phyloP scores from a whole-genome alignment of 2,113 vertebrate species.

The Rostratula benghalensis region DNA sequence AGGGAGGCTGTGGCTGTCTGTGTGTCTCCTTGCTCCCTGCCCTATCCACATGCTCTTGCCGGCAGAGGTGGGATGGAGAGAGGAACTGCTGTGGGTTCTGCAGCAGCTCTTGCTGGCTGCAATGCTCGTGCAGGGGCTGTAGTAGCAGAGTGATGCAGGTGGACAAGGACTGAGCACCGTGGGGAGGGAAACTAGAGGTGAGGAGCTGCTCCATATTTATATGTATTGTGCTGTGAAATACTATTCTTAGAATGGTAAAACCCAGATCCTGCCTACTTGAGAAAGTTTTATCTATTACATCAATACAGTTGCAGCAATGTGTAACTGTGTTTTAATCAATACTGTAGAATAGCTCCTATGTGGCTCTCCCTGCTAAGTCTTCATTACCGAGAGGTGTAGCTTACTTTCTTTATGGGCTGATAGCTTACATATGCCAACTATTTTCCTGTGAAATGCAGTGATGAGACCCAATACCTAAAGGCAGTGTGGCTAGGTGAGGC shows the following conservation, averaged over 20 bases:
- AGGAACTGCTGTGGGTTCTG: no score
- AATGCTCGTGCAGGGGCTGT: not conserved
- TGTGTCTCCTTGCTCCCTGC: not conserved
- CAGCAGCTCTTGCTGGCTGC: not conserved
- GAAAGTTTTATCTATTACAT: not conserved
- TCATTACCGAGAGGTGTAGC: not conserved
- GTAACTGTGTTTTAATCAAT: not conserved
- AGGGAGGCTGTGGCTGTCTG: not conserved
- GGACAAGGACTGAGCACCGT: not conserved
- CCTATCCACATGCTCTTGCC: accelerated
- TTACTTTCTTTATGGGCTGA: not conserved
- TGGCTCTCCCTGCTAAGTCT: not conserved
- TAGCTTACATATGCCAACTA: not conserved
- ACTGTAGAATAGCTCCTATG: not conserved
- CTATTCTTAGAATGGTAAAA: not conserved
- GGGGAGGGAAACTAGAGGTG: not conserved
- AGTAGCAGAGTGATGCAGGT: not conserved
- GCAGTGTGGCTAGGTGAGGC: not conserved
- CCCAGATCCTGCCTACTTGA: not conserved
- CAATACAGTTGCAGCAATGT: not conserved
- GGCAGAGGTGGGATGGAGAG: not conserved
- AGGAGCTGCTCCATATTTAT: not conserved
- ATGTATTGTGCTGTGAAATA: not conserved
- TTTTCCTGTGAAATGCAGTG: not conserved
- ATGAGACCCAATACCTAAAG: not conserved